These are phyloP conservation scores for Pseudeuparius sepicola DNA, from an alignment of 2,888 invertebrate species.

Conservation along the genomic window DNA sequence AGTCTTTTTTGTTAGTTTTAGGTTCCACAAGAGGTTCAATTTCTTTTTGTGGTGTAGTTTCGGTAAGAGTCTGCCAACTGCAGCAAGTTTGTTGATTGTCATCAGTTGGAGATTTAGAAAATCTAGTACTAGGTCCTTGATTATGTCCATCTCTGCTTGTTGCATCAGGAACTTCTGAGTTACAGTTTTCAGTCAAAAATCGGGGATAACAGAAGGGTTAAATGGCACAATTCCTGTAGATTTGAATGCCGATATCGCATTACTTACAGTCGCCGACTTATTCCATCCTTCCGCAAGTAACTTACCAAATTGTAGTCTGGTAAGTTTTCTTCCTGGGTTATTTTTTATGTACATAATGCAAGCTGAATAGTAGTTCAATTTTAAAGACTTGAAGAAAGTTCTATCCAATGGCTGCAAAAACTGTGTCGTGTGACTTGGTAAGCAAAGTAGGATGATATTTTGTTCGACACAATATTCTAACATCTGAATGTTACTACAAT, in stretches of 20 bases:
- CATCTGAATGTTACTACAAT: slow-evolving; percentile 19
- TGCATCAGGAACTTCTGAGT: no score
- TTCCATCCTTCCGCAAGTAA: slow-evolving; percentile 10
- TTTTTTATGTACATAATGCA: slow-evolving; percentile 10
- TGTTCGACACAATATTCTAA: slow-evolving; percentile 21
- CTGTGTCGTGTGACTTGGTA: slow-evolving; percentile 28
- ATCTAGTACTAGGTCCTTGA: no score
- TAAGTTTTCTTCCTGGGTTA: slow-evolving; percentile 11
- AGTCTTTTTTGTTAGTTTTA: no score
- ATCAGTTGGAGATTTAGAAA: no score
- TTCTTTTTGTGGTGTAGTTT: no score
- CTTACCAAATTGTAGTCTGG: slow-evolving; percentile 13
- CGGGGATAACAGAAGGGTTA: not conserved
- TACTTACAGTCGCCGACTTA: slow-evolving; percentile 8
- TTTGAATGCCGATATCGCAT: slow-evolving; percentile 8
- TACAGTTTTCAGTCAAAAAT: no score
- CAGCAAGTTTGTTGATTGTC: no score
- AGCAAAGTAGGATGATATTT: slow-evolving; percentile 26
- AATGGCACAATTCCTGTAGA: slow-evolving; percentile 12
- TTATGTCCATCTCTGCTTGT: no score
- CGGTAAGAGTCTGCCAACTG: no score
- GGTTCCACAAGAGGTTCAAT: no score
- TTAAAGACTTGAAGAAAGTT: slow-evolving; percentile 26
- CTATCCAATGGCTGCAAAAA: slow-evolving; percentile 27
- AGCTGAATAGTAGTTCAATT: slow-evolving; percentile 21